Percentiles rank a stretch among this genome's conserved stretches.
These are phyloP conservation scores for Heliconius ismenius DNA, from an alignment of 2,888 invertebrate genomes.

Conservation along the genomic window DNA sequence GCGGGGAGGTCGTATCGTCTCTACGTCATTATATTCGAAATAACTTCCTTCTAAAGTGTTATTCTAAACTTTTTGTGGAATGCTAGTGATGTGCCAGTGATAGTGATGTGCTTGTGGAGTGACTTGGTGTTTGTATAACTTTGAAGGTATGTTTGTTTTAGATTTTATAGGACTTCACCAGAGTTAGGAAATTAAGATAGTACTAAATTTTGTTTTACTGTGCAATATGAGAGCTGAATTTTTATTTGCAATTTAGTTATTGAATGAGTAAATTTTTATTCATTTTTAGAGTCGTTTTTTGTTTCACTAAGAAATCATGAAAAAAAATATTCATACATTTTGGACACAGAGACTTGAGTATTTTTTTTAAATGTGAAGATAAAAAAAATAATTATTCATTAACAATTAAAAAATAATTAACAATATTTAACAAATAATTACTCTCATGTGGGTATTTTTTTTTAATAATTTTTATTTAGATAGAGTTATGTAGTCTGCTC, in stretches of 20 bases:
- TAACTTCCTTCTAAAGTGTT: conserved; percentile 6
- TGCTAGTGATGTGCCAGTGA: conserved; percentile 23
- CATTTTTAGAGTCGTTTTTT: not conserved
- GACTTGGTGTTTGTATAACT: conserved; percentile 2
- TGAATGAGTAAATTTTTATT: not conserved
- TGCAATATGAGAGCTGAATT: not conserved
- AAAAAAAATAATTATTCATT: too few relatives aligned
- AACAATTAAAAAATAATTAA: too few relatives aligned
- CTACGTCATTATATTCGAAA: conserved; percentile 2
- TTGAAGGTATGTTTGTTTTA: not conserved
- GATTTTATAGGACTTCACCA: not conserved
- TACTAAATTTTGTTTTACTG: not conserved
- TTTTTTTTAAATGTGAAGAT: too few relatives aligned
- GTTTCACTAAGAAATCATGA: not conserved
- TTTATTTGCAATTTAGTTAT: not conserved
- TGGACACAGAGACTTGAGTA: too few relatives aligned
- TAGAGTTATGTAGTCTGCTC: too few relatives aligned
- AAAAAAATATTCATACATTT: not conserved
- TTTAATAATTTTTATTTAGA: too few relatives aligned
- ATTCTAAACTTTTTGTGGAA: conserved; percentile 17
- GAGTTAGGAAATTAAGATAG: not conserved
- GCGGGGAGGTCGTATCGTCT: conserved; percentile 12
- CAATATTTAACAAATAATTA: too few relatives aligned
- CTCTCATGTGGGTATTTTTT: too few relatives aligned
- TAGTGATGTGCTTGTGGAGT: conserved; percentile 19